Evolutionary conservation across 2,888 invertebrate species (phyloP).

Genomic region (Trisateles emortualis): DNA sequence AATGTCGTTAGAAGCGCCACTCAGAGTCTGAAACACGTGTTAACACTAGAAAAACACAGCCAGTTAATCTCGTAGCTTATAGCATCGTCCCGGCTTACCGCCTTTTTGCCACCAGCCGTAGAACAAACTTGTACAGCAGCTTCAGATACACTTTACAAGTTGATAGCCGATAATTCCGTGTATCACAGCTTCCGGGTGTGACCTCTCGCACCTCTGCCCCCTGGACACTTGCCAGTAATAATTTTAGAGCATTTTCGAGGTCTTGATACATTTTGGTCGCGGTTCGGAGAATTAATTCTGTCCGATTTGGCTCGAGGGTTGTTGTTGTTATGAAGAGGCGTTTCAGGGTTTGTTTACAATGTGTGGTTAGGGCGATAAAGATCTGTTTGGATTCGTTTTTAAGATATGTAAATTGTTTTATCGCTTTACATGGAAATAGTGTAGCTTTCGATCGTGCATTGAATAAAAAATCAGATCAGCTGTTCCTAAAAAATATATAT

Average conservation of each 20-base stretch:
- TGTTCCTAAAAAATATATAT: too few relatives aligned
- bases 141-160: constrained; percentile 20
- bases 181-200: constrained; percentile 39
- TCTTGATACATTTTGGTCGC: constrained; percentile 51
- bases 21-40: constrained; percentile 22
- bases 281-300: constrained; percentile 31
- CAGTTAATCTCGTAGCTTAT: constrained; percentile 27
- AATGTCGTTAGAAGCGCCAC: constrained; percentile 8
- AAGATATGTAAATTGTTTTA: neutral
- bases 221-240: constrained; percentile 66
- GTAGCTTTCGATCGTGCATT: too few relatives aligned
- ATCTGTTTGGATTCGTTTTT: neutral
- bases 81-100: constrained; percentile 24
- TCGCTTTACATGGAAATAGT: too few relatives aligned
- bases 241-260: constrained; percentile 65
- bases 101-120: constrained; percentile 26
- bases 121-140: constrained; percentile 23
- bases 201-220: constrained; percentile 57
- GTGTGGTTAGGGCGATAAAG: neutral
- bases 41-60: constrained; percentile 20
- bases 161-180: neutral
- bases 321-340: constrained; percentile 13
- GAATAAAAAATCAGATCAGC: too few relatives aligned
- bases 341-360: constrained; percentile 34
- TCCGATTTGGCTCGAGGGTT: constrained; percentile 25